Evolutionary conservation across 2,888 invertebrate genomes (phyloP), one percentile per base, ranked within the genome.

Genomic region (Drosophila percnosoma): DNA sequence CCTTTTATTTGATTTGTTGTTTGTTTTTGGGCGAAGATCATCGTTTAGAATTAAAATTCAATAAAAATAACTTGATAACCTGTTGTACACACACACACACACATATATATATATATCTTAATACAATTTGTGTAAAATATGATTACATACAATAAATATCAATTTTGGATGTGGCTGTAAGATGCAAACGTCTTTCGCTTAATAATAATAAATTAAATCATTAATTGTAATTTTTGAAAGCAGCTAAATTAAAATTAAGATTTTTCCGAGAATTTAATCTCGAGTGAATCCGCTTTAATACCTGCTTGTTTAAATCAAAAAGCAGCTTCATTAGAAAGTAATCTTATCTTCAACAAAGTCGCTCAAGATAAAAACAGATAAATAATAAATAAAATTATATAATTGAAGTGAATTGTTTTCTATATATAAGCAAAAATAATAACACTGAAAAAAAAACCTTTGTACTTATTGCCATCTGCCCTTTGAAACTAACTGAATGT

Each of bases 31-130:
- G 38, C 29, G 4, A 65, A 61, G 27, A 48, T 33, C 24, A 54
- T 42, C 42, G 38, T 40, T 58, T 48, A 18, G 27, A 59, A 60
- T 60, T 52, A 4, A 54, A 74, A 48, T n/a, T 38, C 48, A 69
- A 70, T 38, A 55, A 38, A 61, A 75, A 33, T 36, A 52, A 29
- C 27, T 52, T 45, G 10, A 49, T 27, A 74, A 69, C 40, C 61
- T 52, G 75, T 78, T 73, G 18, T 18, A 4, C 10, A 31, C 31
- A 31, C 3, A 10, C 8, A 31, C 18, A 36, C 3, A 18, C 0
- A 27, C 5, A 27, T 27, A 27, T 24, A 33, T 2, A 15, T 21
- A 8, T 6, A 21, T 11, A 13, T 2, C 11, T 42, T 10, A 11
- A 42, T 21, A 42, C n/a, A 42, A 42, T 21, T 10, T 45, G 21